Conservation (phyloP, 2,888 invertebrate genomes). For the Lycia hirtaria region DNA sequence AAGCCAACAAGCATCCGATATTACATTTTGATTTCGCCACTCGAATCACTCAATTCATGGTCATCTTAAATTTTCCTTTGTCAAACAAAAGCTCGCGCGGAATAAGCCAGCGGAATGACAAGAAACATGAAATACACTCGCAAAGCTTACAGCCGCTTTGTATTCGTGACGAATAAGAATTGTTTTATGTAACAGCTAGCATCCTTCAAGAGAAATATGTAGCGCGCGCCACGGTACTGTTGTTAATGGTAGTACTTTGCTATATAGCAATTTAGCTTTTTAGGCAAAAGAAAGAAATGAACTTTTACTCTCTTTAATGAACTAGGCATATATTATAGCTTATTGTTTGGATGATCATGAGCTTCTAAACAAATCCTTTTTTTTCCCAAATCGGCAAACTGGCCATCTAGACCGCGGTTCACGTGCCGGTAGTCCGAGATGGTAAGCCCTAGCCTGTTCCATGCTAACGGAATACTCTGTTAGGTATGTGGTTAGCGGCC, state of each 20-base stretch:
- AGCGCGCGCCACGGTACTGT: background rate
- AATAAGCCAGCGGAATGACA: constrained; percentile 19
- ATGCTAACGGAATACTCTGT: no score
- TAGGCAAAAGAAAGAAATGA: background rate
- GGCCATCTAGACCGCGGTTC: no score
- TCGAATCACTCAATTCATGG: constrained; percentile 15
- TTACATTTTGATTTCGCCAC: constrained; percentile 5
- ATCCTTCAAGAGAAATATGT: constrained; percentile 3
- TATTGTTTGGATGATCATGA: no score
- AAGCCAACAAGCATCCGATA: constrained; percentile 1
- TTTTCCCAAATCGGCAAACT: no score
- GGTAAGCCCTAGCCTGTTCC: no score
- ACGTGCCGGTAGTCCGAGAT: no score
- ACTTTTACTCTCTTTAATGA: background rate
- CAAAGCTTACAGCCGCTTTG: constrained; percentile 38
- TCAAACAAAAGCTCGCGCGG: constrained; percentile 20
- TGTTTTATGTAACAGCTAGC: constrained; percentile 12
- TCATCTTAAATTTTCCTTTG: constrained; percentile 19
- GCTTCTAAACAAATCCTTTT: no score
- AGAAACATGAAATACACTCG: constrained; percentile 39
- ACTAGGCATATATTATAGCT: no score
- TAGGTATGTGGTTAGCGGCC: no score
- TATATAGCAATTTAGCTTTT: background rate
- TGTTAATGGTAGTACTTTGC: background rate
- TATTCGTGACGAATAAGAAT: constrained; percentile 36